phyloP scores from a whole-genome alignment of 2,888 invertebrate species.

The Rhamnusium bicolor region DNA sequence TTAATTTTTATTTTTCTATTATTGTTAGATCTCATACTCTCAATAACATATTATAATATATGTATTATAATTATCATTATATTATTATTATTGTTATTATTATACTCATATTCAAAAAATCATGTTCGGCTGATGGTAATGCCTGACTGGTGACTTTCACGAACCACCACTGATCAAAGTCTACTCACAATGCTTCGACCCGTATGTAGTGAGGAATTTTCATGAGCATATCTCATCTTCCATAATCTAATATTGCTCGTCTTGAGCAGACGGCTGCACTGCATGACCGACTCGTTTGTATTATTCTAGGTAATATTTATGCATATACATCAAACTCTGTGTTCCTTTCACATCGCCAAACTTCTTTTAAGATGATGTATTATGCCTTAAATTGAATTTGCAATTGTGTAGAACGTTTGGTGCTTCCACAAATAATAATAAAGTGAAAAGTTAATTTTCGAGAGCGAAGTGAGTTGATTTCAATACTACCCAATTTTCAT shows the following conservation, averaged over 20 bases:
- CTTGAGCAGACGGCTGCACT: constrained; percentile 33
- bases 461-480: not conserved
- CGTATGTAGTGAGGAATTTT: constrained; percentile 30
- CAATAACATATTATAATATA: no score
- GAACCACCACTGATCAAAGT: constrained; percentile 1
- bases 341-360: constrained; percentile 30
- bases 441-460: constrained; percentile 7
- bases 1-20: no score
- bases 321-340: constrained; percentile 35
- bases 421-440: not conserved
- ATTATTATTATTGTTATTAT: no score
- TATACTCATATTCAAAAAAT: no score
- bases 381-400: constrained; percentile 38
- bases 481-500: no score
- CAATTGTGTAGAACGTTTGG: constrained; percentile 15
- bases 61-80: no score
- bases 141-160: not conserved
- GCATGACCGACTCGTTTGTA: constrained; percentile 30
- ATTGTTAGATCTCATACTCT: no score
- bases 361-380: constrained; percentile 36
- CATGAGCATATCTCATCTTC: constrained; percentile 37
- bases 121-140: no score
- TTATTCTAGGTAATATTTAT: constrained; percentile 37
- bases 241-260: constrained; percentile 37
- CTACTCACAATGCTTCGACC: constrained; percentile 18